A percentile compares a stretch with the other conserved stretches of the same genome.
phyloP scores from a whole-genome alignment of 1,140 invertebrate genomes.

The Aculops lycopersici region DNA sequence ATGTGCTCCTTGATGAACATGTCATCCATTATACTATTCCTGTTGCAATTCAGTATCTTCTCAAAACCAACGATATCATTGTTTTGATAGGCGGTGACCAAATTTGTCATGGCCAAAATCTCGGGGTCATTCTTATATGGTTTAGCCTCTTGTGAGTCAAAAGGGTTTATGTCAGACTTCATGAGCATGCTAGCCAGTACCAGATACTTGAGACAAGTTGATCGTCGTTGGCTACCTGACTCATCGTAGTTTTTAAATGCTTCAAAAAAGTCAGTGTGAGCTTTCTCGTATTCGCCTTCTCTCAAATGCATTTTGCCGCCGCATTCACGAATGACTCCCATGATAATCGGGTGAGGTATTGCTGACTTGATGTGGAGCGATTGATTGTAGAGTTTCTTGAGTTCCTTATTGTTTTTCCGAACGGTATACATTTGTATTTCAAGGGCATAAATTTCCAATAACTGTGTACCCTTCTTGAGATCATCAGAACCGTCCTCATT shows the following conservation, averaged over 20 bases:
- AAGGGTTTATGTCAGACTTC: constrained; percentile 82
- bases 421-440: constrained; percentile 99
- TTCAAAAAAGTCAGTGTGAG: constrained; percentile 97
- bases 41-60: constrained; percentile 69
- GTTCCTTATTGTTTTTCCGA: constrained; percentile 96
- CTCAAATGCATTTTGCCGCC: constrained; percentile 98
- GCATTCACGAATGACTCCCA: constrained; percentile 98
- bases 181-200: constrained; percentile 83
- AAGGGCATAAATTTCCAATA: constrained; percentile 89
- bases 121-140: constrained; percentile 98
- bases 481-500: constrained; percentile 98
- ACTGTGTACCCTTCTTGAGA: constrained; percentile 86
- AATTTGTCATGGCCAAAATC: constrained; percentile 94
- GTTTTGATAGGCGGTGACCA: constrained; percentile 88
- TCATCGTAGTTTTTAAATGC: constrained; percentile 99
- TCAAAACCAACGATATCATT: constrained; percentile 98
- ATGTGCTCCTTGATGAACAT: constrained; percentile 97
- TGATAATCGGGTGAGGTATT: constrained; percentile 94
- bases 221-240: constrained; percentile 79
- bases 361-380: constrained; percentile 95
- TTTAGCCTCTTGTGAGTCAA: constrained; percentile 98
- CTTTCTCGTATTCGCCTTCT: constrained; percentile 92
- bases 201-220: constrained; percentile 89
- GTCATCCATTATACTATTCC: constrained; percentile 84
- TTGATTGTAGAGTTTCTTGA: constrained; percentile 84